Base-by-base conservation (phyloP, 2,888 invertebrate genomes). In the Oegoconia quadripuncta region DNA sequence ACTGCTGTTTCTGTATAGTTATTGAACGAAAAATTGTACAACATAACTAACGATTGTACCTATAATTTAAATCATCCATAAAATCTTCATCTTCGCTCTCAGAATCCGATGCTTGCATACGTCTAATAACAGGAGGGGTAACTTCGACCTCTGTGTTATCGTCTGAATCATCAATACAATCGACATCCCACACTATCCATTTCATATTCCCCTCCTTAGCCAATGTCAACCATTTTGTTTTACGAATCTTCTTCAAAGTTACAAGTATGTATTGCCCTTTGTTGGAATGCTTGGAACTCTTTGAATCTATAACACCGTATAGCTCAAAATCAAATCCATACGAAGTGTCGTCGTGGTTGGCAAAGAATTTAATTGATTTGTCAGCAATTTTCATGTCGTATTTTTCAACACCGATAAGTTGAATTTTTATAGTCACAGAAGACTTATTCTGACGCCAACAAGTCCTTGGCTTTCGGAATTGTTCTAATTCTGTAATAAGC, bases 201-300 rank as follows among this genome's bases (percentile, higher is more conserved):
- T 76, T 81, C 14, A 57, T 62, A 1, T 66, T 42, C 1, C 45
- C 43, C 2, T 46, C 44, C 43, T 54, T 74, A 0, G 71, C 66
- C 15, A 88, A 48, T 0, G 62, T 64, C 5, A 74, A 32, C 88
- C 88, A 88, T 20, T 65, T 75, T 3, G 50, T 74, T 0, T 59
- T 44, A 25, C 76, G 46, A 5, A 78, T 27, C 54, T 84, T 83
- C 2, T 12, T 33, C 5, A 88, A 35, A 16, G 59, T 71, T 0
- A 87, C 64, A 13, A 65, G 48, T n/a, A 88, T 69, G 25, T 82
- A 80, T 3, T 73, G 71, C 0, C 83, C 83, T 59, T 76, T 83
- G 39, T 76, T 73, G 0, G 55, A 48, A 44, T 88, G 83, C 0
- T 34, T 46, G 1, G 61, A 68, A 30, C 52, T 62, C 0, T 57